These are phyloP conservation scores for Trichogramma evanescens DNA, from an alignment of 2,888 invertebrate genomes.

Conservation along the genomic window DNA sequence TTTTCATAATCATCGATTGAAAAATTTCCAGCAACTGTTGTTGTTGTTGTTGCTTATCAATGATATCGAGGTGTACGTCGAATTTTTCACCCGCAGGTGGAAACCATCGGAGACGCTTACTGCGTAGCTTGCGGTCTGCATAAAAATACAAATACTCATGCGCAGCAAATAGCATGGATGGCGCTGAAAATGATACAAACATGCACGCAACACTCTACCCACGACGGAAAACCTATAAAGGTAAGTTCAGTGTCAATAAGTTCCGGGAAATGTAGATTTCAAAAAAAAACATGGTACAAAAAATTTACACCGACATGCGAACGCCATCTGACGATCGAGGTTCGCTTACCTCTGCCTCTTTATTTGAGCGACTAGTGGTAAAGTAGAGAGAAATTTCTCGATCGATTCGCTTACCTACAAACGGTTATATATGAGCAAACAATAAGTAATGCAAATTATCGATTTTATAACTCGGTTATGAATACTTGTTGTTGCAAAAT, in stretches of 20 bases:
- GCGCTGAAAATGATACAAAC: slow-evolving; percentile 88
- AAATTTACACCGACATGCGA: too few species aligned
- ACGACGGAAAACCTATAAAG: slow-evolving; percentile 85
- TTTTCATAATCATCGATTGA: neutral
- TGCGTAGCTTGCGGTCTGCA: slow-evolving; percentile 92
- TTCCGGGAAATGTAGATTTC: neutral
- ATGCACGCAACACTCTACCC: slow-evolving; percentile 79
- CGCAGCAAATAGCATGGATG: slow-evolving; percentile 96
- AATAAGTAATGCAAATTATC: too few species aligned
- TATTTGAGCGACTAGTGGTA: too few species aligned
- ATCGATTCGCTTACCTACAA: too few species aligned
- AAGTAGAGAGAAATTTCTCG: too few species aligned
- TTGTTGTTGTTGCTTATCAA: too few species aligned
- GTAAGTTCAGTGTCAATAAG: slow-evolving; percentile 45
- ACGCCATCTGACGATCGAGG: too few species aligned
- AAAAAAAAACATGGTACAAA: neutral
- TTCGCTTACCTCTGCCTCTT: too few species aligned
- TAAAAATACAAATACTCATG: slow-evolving; percentile 77
- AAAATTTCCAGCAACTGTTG: too few species aligned
- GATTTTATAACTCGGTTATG: too few species aligned
- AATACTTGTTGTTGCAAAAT: neutral
- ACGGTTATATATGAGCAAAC: too few species aligned
- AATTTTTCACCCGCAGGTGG: slow-evolving; percentile 58
- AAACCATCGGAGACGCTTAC: slow-evolving; percentile 94
- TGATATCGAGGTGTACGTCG: too few species aligned